Conservation (phyloP, 2,888 invertebrate species). For the Pyrrhia umbra region DNA sequence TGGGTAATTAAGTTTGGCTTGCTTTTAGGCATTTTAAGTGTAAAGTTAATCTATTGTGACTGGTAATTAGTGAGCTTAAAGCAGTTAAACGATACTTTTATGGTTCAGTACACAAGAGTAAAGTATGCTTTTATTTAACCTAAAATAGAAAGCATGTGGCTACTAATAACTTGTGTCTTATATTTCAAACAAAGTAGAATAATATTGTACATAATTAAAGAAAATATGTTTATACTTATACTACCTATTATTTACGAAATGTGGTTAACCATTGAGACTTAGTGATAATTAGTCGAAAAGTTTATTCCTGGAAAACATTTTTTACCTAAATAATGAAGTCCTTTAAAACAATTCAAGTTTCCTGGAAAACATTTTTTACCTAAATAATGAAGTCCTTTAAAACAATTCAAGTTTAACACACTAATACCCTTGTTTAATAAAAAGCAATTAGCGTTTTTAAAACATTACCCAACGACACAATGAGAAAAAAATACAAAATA, state of each 20-base stretch:
- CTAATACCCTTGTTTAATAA: slow-evolving; percentile 38
- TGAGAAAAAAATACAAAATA: slow-evolving; percentile 60
- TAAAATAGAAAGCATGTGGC: not conserved
- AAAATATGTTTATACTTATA: too few relatives aligned
- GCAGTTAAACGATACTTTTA: slow-evolving; percentile 38
- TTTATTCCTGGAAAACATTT: too few relatives aligned
- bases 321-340: not conserved
- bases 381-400: not conserved
- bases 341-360: not conserved
- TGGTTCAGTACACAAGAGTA: not conserved
- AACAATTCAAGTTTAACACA: slow-evolving; percentile 16
- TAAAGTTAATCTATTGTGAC: slow-evolving; percentile 46
- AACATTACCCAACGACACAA: slow-evolving; percentile 41
- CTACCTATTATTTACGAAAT: too few relatives aligned
- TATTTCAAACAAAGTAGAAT: too few relatives aligned
- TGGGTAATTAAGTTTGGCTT: slow-evolving; percentile 44
- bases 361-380: not conserved
- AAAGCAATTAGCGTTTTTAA: slow-evolving; percentile 55
- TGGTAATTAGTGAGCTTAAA: slow-evolving; percentile 36
- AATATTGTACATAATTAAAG: too few relatives aligned
- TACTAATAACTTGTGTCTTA: not conserved
- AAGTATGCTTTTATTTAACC: slow-evolving; percentile 2
- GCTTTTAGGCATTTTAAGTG: slow-evolving; percentile 27
- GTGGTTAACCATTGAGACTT: too few relatives aligned
- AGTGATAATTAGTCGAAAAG: too few relatives aligned